Evolutionary conservation across 1,140 invertebrate genomes (phyloP), one percentile per base, ranked within the genome.

Genomic region (Globodera rostochiensis): DNA sequence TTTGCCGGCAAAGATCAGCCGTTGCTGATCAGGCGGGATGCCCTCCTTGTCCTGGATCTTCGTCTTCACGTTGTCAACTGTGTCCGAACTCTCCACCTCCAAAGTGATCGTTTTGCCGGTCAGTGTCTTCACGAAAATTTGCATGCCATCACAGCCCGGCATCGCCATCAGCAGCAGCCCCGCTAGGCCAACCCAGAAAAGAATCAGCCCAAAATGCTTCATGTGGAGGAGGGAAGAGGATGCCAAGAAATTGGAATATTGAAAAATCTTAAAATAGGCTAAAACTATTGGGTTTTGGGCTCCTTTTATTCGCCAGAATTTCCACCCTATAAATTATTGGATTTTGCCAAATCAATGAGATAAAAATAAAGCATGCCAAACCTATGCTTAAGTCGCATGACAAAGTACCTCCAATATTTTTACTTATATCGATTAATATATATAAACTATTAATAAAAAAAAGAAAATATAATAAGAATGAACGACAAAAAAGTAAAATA

Each of bases 71-170:
- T 90, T 90, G 69, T 90, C 90, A 83, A 91, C 90, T 4, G 90
- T 89, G 85, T 91, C 91, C 85, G 90, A 90, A 50, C 90, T 85
- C 74, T 91, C 91, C 15, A 91, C 91, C 80, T 92, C 91, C 7
- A 92, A 86, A 46, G 92, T 92, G 76, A 92, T 92, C 45, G 91
- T 92, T 77, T 92, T 92, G 13, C 91, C 90, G 25, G 90, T 91
- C 1, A 91, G 85, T 82, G 91, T 91, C 85, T 91, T 91, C 25
- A 91, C 91, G 84, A 91, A 91, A 78, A 91, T 91, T 89, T 82
- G 81, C 81, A 82, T 82, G 66, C 66, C 46, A 50, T 57, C 57
- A 13, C 73, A 47, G 74, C 57, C 57, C 57, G 57, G 5, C 11
- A 64, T 13, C 19, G 19, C 13, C 57, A n/a, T 0, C 57, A 64